Percentiles rank a stretch among this genome's conserved stretches.
Conservation (phyloP, 1,140 invertebrate genomes). For the Tetragnatha versicolor region DNA sequence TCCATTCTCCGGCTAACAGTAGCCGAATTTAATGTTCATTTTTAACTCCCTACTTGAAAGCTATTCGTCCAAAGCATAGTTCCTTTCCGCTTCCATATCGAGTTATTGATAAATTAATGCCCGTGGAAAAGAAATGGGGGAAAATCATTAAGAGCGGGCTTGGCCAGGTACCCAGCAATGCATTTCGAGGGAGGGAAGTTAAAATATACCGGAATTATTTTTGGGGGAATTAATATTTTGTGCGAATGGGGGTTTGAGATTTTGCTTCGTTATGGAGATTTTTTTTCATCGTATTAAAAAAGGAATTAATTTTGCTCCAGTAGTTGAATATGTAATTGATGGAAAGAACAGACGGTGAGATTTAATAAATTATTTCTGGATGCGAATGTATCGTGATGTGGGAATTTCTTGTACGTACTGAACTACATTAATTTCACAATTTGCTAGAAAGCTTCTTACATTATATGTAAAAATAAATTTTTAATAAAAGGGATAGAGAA, state of each 20-base stretch:
- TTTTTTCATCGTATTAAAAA: no score
- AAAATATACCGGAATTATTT: constrained; percentile 48
- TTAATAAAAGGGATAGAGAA: no score
- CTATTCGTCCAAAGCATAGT: constrained; percentile 34
- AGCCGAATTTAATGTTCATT: constrained; percentile 13
- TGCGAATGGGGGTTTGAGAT: neutral
- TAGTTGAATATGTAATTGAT: no score
- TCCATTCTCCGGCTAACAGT: neutral
- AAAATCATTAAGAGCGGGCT: constrained; percentile 26
- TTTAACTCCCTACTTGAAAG: constrained; percentile 34
- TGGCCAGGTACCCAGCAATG: constrained; percentile 26
- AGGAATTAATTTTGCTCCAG: no score
- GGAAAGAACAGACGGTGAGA: no score
- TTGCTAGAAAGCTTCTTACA: no score
- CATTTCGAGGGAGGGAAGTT: constrained; percentile 39
- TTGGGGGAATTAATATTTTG: constrained; percentile 47
- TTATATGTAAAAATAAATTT: no score
- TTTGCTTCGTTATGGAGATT: neutral
- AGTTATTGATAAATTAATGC: constrained; percentile 50
- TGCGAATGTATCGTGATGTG: no score
- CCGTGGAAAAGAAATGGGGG: constrained; percentile 4
- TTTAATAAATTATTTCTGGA: no score
- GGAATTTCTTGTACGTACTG: no score
- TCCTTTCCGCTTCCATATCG: constrained; percentile 28
- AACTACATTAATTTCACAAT: no score